Evolutionary conservation across 2,113 vertebrate species (phyloP).

Genomic region (Callorhinus ursinus): DNA sequence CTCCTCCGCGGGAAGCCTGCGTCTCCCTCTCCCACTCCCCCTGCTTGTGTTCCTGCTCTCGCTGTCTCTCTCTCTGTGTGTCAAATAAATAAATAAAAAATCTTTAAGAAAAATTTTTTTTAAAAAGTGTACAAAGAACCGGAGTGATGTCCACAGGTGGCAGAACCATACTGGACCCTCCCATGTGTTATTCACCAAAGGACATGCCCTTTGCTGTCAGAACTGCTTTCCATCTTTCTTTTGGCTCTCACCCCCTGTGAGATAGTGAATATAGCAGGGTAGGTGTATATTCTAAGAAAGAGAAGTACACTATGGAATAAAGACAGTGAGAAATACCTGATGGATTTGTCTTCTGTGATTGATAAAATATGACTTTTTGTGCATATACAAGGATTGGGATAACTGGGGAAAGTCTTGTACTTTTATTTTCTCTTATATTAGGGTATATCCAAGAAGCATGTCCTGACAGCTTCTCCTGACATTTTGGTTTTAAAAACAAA

Average conservation of each 20-base stretch:
- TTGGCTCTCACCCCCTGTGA: not conserved
- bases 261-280: not conserved
- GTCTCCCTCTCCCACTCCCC: too few relatives aligned
- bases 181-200: not conserved
- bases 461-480: not conserved
- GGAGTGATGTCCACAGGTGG: not conserved
- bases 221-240: not conserved
- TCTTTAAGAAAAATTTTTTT: too few relatives aligned
- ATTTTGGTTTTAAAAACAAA: not conserved
- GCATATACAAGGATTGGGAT: not conserved
- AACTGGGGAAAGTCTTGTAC: not conserved
- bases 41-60: too few relatives aligned
- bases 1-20: too few relatives aligned
- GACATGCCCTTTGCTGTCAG: not conserved
- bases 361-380: not conserved
- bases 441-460: not conserved
- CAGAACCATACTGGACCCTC: too few relatives aligned
- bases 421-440: constrained; percentile 24
- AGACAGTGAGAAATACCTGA: not conserved
- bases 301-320: not conserved
- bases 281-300: not conserved
- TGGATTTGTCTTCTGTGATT: not conserved
- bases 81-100: too few relatives aligned
- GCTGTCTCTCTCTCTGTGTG: too few relatives aligned
- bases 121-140: not conserved